These are phyloP conservation scores for Linepithema humile DNA, from an alignment of 1,140 invertebrate species.

Conservation along the genomic window DNA sequence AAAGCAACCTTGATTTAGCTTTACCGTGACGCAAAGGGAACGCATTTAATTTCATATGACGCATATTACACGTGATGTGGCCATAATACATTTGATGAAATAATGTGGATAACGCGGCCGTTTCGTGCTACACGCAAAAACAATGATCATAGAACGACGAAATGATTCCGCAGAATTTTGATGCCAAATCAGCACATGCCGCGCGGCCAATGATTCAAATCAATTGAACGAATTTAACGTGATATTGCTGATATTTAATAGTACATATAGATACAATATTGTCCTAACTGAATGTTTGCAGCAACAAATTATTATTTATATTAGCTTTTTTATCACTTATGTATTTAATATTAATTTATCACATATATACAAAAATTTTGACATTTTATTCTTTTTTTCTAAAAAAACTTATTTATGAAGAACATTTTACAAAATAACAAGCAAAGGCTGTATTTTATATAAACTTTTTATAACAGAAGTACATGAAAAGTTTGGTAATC, in stretches of 20 bases:
- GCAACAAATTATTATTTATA: background rate
- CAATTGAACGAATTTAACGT: slow-evolving; percentile 1
- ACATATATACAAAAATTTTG: background rate
- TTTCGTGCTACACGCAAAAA: slow-evolving; percentile 34
- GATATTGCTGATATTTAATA: slow-evolving; percentile 8
- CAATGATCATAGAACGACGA: background rate
- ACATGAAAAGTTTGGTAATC: background rate
- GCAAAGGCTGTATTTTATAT: background rate
- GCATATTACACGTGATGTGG: slow-evolving; percentile 51
- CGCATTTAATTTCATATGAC: slow-evolving; percentile 62
- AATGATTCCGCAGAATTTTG: slow-evolving; percentile 11
- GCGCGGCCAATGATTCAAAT: background rate
- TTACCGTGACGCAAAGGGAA: slow-evolving; percentile 2
- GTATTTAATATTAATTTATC: background rate
- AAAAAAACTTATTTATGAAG: background rate
- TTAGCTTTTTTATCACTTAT: background rate
- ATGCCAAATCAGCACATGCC: background rate
- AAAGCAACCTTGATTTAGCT: slow-evolving; percentile 54
- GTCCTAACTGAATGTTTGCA: background rate
- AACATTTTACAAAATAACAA: background rate
- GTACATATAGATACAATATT: background rate
- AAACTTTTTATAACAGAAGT: background rate
- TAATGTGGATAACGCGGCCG: slow-evolving; percentile 60
- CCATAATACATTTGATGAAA: slow-evolving; percentile 56
- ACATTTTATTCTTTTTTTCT: background rate